Percentiles rank a stretch among this genome's conserved stretches.
Conservation (phyloP, 1,140 invertebrate genomes). For the Drosophila elegans region DNA sequence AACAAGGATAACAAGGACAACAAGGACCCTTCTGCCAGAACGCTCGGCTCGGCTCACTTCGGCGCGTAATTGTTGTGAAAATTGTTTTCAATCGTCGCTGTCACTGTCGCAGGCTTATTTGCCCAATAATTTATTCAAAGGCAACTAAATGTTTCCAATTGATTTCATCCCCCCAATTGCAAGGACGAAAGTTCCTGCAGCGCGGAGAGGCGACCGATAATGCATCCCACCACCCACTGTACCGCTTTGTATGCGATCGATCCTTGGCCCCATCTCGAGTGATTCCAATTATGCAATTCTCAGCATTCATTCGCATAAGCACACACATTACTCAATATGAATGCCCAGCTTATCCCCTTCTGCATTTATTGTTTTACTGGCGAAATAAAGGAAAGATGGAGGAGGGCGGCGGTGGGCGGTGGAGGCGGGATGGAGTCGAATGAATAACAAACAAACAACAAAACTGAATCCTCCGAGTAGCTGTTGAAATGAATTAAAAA, state of each 20-base stretch:
- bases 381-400: constrained; percentile 11
- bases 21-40: constrained; percentile 29
- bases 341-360: constrained; percentile 40
- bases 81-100: constrained; percentile 50
- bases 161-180: constrained; percentile 15
- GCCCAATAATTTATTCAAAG: constrained; percentile 51
- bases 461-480: constrained; percentile 42
- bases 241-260: constrained; percentile 20
- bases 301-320: constrained; percentile 34
- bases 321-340: constrained; percentile 60
- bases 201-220: neutral
- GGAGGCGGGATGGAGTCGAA: constrained; percentile 13
- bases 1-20: constrained; percentile 13
- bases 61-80: constrained; percentile 64
- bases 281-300: constrained; percentile 56
- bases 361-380: constrained; percentile 63
- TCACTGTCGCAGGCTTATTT: constrained; percentile 44
- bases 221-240: neutral
- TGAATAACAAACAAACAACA: constrained; percentile 53
- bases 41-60: constrained; percentile 15
- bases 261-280: constrained; percentile 18
- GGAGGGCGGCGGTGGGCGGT: too few species aligned
- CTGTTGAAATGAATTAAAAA: constrained; percentile 79
- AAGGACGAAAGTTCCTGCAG: constrained; percentile 2
- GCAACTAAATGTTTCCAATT: constrained; percentile 51